Base-by-base conservation (phyloP, 2,888 invertebrate species). In the Brassicogethes aeneus region DNA sequence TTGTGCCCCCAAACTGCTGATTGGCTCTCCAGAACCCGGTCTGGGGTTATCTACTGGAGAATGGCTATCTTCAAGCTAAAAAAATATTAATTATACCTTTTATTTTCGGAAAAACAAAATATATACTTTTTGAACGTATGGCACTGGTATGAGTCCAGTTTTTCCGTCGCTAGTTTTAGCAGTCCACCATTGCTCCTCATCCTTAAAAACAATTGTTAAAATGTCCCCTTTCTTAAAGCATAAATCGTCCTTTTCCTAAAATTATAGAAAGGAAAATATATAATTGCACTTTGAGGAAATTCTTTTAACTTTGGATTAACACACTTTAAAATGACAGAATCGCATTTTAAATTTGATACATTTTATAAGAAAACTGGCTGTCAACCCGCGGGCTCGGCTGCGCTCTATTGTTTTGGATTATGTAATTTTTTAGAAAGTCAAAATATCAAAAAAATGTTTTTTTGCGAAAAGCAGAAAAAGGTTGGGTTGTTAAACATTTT, bases 121-220 rank as follows among this genome's bases (percentile, higher is more conserved):
- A 46, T 66, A 59, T 60, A 83, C 84, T 72, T 83, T 82, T 69
- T 88, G 86, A 40, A 96, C 88, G 66, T 96, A 97, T 2, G 94
- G 94, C 53, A 95, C 94, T 17, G 97, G 97, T 52, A 97, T 94
- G 48, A 92, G 89, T 13, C 97, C 97, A 46, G 82, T 84, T 61
- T 82, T 79, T 0, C 96, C 95, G 39, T 82, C 72, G 46, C 75
- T 77, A 71, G 96, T 96, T 56, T 83, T 79, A 2, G 96, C 97
- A 43, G 94, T 93, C 97, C 97, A 97, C 97, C 97, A 99, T 61
- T 94, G 93, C 51, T 95, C 95, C 70, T 97, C 97, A 62, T 96
- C 94, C 57, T 94, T 87, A 49, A 87, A 86, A 52, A 96, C 79
- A 52, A 97, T 82, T 55, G 91, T 90, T 58, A 96, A 74, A 52